phyloP scores from a whole-genome alignment of 2,113 vertebrate genomes.

The Ailurus styani region DNA sequence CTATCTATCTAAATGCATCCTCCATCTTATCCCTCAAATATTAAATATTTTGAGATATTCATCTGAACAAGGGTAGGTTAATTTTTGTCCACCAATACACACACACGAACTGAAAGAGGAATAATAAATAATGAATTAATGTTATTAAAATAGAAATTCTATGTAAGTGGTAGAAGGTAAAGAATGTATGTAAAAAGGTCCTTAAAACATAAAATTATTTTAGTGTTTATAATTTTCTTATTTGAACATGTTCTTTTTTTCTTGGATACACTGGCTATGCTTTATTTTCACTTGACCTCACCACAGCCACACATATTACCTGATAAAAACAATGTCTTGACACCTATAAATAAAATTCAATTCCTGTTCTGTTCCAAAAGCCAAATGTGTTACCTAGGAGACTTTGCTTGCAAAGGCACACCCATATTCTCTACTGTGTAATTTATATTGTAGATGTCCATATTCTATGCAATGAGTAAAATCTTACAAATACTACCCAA shows the following conservation, averaged over 20 bases:
- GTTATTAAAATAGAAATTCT: background rate
- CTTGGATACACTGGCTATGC: background rate
- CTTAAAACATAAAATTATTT: background rate
- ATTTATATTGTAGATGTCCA: background rate
- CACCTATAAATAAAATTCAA: background rate
- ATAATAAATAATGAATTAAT: background rate
- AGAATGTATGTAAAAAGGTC: background rate
- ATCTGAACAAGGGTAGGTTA: too few relatives aligned
- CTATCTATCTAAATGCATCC: too few relatives aligned
- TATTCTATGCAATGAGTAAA: background rate
- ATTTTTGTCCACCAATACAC: too few relatives aligned
- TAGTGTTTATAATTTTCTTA: background rate
- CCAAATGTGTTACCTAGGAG: too few relatives aligned
- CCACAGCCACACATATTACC: background rate
- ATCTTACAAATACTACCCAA: background rate
- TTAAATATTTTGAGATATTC: too few relatives aligned
- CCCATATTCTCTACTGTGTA: background rate
- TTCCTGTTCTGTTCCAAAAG: too few relatives aligned
- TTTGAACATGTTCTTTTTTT: background rate
- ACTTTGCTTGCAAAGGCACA: background rate
- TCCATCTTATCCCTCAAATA: too few relatives aligned
- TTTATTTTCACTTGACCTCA: background rate
- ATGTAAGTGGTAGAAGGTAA: background rate
- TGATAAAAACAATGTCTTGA: background rate
- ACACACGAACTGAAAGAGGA: background rate